Base-by-base conservation (phyloP, 92 coral and sea anemone genomes). In the Palythoa grandis region DNA sequence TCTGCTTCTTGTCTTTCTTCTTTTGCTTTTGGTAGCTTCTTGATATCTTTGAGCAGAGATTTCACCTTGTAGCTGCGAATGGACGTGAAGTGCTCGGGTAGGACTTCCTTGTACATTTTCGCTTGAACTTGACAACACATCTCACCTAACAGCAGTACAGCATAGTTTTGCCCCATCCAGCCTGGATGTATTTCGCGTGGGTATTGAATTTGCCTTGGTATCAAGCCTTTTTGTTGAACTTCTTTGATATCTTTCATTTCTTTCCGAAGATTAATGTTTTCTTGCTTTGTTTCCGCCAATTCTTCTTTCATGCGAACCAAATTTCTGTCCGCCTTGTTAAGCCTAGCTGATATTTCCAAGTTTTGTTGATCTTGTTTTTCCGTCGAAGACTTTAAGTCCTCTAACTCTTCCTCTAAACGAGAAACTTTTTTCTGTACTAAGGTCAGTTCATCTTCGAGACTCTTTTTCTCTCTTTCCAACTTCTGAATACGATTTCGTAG, bases 391-490 rank as follows among this genome's bases (percentile, higher is more conserved):
- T 71, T 11, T 52, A 89, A 77, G 1, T 11, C 70, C 10, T 86
- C 72, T 1, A 84, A 83, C 11, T 85, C 88, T 1, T 24, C 72
- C 66, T 89, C 83, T 29, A 89, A 47, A 66, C 70, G 72, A 22
- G 52, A 37, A 47, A 85, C 24, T 53, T 71, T 89, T 50, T 6
- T 37, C 22, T 85, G 65, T 11, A 89, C 74, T 52, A 72, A 53
- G 11, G 58, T 82, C 52, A 89, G 25, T 75, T 85, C 82, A 7
- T 84, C 89, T 47, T 89, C 72, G 24, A 89, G 89, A 0, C 39
- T 16, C 54, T 65, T 85, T 69, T 85, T 85, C 9, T 89, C 92
- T 6, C 20, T 83, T 50, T 89, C 92, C 16, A 89, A 65, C 24
- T 35, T 60, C 16, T 57, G 76, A 43, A 89, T 85, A 11, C 92